These are phyloP conservation scores for Sitta carolinensis DNA, from an alignment of 2,797 vertebrate genomes.

Conservation along the genomic window DNA sequence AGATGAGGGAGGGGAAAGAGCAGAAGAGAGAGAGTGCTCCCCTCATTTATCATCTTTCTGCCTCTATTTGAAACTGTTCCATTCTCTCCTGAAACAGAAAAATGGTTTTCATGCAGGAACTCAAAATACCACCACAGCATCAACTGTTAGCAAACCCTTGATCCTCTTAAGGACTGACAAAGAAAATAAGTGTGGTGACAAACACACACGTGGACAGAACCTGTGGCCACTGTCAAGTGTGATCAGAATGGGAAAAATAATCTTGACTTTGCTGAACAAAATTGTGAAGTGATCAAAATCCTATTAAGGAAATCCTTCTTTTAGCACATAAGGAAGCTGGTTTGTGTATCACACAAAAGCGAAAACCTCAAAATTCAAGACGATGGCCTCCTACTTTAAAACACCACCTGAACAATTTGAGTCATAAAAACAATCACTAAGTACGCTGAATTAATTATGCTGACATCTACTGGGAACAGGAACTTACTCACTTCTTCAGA, in stretches of 20 bases:
- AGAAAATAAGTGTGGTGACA: not conserved
- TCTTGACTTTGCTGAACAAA: not conserved
- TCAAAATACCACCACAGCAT: slow-evolving; percentile 68
- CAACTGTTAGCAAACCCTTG: slow-evolving; percentile 40
- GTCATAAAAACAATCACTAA: not conserved
- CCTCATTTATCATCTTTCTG: not conserved
- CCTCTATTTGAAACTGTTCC: not conserved
- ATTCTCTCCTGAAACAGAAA: not conserved
- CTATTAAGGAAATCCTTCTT: not conserved
- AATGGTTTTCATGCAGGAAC: slow-evolving; percentile 50
- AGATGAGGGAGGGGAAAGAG: not conserved
- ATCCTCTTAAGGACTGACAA: slow-evolving; percentile 33
- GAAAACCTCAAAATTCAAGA: not conserved
- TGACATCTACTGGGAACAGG: not conserved
- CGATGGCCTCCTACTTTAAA: not conserved
- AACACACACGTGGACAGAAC: not conserved
- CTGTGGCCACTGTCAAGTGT: not conserved
- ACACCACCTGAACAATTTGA: not conserved
- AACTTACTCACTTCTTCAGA: not conserved
- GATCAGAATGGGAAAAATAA: not conserved
- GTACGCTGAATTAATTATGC: not conserved
- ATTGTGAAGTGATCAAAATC: not conserved
- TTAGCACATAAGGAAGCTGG: not conserved
- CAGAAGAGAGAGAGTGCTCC: not conserved
- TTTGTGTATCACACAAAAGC: not conserved